A percentile compares a stretch with the other conserved stretches of the same genome.
These are phyloP conservation scores for Aleadryas rufinucha DNA, from an alignment of 2,113 vertebrate genomes.

Conservation along the genomic window DNA sequence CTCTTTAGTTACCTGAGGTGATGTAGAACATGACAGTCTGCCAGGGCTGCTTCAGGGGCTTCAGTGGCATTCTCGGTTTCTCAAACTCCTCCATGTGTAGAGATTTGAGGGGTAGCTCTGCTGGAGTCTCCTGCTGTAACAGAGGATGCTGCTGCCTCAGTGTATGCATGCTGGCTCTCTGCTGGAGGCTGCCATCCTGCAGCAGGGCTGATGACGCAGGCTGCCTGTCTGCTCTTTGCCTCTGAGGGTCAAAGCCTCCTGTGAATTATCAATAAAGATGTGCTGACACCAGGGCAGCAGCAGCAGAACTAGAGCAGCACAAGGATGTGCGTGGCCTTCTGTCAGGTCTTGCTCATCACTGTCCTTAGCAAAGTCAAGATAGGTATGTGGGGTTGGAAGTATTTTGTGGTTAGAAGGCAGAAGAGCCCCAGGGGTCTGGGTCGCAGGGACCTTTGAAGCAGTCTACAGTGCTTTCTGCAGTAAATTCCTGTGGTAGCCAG, in stretches of 20 bases:
- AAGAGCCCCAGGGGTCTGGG: neutral
- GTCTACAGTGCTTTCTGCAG: neutral
- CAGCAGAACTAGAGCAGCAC: neutral
- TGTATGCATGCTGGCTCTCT: neutral
- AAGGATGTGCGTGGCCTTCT: accelerated
- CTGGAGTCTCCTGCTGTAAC: neutral
- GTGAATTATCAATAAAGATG: neutral
- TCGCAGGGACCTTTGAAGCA: accelerated
- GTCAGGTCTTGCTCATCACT: accelerated
- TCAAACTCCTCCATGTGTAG: accelerated
- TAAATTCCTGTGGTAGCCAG: neutral
- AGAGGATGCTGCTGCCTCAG: neutral
- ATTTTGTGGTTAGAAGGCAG: neutral
- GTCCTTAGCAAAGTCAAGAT: neutral
- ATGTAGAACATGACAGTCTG: neutral
- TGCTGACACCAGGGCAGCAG: neutral
- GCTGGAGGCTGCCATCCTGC: neutral
- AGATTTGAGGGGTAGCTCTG: neutral
- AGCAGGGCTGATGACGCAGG: neutral
- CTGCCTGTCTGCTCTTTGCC: neutral
- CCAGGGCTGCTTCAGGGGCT: neutral
- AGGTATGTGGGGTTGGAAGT: neutral
- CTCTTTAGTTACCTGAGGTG: neutral
- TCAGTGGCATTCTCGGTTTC: accelerated
- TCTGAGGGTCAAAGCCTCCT: neutral